phyloP scores from a whole-genome alignment of 2,888 invertebrate genomes.

The Meiosimyza platycephala region DNA sequence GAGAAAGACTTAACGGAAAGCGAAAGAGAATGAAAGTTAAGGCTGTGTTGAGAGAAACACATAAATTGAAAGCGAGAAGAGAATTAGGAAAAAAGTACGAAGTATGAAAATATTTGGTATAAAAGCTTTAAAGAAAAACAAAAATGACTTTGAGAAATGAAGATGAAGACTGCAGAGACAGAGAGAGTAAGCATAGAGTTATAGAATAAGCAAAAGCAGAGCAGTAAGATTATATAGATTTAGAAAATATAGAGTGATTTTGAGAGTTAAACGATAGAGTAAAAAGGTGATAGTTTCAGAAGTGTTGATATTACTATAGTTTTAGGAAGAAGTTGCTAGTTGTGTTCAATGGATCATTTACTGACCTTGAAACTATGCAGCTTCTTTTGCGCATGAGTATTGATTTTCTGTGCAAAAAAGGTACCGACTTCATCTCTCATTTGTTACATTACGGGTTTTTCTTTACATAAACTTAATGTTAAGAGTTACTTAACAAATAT shows the following conservation, averaged over 20 bases:
- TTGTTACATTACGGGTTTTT: constrained; percentile 39
- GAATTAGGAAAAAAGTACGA: background rate
- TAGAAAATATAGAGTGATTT: constrained; percentile 17
- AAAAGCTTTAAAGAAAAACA: constrained; percentile 25
- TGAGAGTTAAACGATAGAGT: constrained; percentile 21
- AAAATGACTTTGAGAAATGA: constrained; percentile 9
- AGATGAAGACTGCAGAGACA: constrained; percentile 37
- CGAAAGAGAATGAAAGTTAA: background rate
- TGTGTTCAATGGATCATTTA: background rate
- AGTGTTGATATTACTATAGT: constrained; percentile 30
- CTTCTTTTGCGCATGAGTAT: constrained; percentile 49
- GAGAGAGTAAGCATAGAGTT: constrained; percentile 32
- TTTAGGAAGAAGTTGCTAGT: constrained; percentile 36
- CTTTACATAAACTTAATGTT: constrained; percentile 42
- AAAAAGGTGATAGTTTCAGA: constrained; percentile 29
- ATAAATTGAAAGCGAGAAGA: constrained; percentile 11
- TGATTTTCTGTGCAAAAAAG: constrained; percentile 49
- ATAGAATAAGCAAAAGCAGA: constrained; percentile 16
- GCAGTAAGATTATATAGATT: background rate
- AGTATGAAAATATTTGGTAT: constrained; percentile 26
- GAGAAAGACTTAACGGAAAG: background rate
- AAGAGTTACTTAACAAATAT: constrained; percentile 37
- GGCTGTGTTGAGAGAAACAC: too few relatives aligned
- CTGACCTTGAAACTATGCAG: constrained; percentile 4
- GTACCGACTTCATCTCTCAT: constrained; percentile 62